Percentiles rank a stretch among this genome's conserved stretches.
These are phyloP conservation scores for Hydra vulgaris DNA, from an alignment of 30 jellyfish, hydroid and myxozoan species.

Conservation along the genomic window DNA sequence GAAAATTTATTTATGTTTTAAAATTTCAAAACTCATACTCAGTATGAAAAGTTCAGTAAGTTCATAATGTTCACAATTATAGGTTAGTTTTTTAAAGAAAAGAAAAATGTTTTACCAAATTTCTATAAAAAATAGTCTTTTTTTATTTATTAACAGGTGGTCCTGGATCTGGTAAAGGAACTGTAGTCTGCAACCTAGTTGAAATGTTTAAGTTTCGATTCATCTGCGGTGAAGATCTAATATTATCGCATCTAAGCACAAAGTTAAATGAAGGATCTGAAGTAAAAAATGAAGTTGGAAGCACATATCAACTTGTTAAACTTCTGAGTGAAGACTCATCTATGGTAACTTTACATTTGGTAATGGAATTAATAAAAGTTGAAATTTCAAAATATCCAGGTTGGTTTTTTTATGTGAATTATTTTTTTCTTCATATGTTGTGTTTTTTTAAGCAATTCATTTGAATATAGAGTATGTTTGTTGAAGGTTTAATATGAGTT, in stretches of 20 bases:
- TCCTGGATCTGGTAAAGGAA: constrained; percentile 95
- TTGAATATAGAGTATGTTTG: too few relatives aligned
- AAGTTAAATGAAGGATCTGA: constrained; percentile 28
- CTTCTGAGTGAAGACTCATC: constrained; percentile 45
- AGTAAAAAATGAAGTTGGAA: background rate
- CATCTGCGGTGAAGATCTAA: constrained; percentile 66
- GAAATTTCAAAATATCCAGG: constrained; percentile 40
- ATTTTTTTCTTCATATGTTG: background rate
- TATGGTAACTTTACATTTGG: constrained; percentile 62
- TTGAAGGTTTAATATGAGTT: too few relatives aligned
- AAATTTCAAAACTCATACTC: too few relatives aligned
- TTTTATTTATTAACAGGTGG: constrained; percentile 43
- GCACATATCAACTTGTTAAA: constrained; percentile 38
- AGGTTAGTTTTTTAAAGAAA: too few relatives aligned
- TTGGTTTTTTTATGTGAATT: too few relatives aligned
- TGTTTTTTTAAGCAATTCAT: too few relatives aligned
- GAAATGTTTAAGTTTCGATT: constrained; percentile 63
- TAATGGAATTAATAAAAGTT: constrained; percentile 41
- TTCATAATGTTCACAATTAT: too few relatives aligned
- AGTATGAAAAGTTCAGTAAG: too few relatives aligned
- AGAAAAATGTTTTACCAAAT: too few relatives aligned
- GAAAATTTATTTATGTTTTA: too few relatives aligned
- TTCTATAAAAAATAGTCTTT: too few relatives aligned
- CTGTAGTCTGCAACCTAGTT: constrained; percentile 62
- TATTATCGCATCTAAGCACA: constrained; percentile 38